phyloP scores from a whole-genome alignment of 2,113 vertebrate species.

The Morone chrysops region DNA sequence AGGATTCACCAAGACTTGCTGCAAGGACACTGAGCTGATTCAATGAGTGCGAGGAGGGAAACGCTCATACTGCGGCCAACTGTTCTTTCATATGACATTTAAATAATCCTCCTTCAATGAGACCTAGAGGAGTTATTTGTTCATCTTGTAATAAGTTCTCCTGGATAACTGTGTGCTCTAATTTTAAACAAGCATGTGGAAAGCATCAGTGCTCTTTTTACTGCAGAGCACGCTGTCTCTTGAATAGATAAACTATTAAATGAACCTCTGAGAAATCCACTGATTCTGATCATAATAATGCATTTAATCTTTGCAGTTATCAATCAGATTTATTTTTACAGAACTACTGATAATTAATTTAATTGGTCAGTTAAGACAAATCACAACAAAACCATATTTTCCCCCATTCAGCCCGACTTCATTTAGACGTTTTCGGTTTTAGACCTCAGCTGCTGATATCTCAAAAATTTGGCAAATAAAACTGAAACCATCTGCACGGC shows the following conservation, averaged over 20 bases:
- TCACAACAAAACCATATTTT: neutral
- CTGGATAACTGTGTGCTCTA: neutral
- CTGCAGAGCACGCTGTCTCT: neutral
- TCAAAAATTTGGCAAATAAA: slow-evolving; percentile 8
- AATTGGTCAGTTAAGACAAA: neutral
- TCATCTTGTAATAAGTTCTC: neutral
- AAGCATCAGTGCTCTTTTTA: neutral
- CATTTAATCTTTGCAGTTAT: neutral
- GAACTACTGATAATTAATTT: neutral
- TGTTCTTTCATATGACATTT: slow-evolving; percentile 1
- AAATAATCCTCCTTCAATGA: slow-evolving; percentile 18
- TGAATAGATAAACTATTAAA: neutral
- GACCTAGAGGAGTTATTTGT: neutral
- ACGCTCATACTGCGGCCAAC: neutral
- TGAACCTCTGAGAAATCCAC: neutral
- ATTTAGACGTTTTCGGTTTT: neutral
- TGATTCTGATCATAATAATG: neutral
- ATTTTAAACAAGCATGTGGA: neutral
- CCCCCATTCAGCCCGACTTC: neutral
- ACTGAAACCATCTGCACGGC: slow-evolving; percentile 11
- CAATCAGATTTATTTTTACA: neutral
- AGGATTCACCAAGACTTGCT: slow-evolving; percentile 23
- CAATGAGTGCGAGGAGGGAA: neutral
- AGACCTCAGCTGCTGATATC: neutral
- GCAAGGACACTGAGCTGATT: slow-evolving; percentile 23